Base-by-base conservation (phyloP, 2,888 invertebrate genomes). In the Pristionchus mayeri region DNA sequence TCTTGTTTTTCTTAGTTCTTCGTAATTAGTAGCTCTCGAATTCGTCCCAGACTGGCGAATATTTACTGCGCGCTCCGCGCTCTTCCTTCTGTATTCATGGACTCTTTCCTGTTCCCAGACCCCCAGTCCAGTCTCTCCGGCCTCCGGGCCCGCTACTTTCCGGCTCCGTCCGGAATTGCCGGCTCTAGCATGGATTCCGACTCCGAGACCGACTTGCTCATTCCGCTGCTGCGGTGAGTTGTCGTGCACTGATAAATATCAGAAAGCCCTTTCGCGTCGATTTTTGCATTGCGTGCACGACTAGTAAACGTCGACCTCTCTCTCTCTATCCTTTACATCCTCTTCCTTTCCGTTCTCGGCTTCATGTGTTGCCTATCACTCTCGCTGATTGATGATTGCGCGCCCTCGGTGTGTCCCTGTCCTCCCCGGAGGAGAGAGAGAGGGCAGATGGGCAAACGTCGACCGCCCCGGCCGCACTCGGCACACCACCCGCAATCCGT, bases 381-480 rank as follows among this genome's bases (percentile, higher is more conserved):
- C 80, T 57, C 57, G 24, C 76, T 78, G 71, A 71, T 71, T 71
- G 71, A 71, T 71, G 71, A 71, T 71, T 40, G n/a, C 40, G 71
- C 71, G 71, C 71, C 71, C 71, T 71, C n/a, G n/a, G 67, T 67
- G 71, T 71, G 71, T 44, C 71, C 71, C 40, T 2, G 24, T 6
- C 18, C 44, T n/a, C 71, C 71, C 24, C 4, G 24, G 71, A 40
- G 71, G 40, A 40, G 18, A 9, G 34, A 34, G 7, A 3, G 27
- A 2, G 63, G n/a, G 11, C 13, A 1, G 9, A 6, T 27, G 18
- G 63, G 18, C 34, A 63, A 34, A 34, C 34, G 71, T 71, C 71
- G 71, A n/a, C 71, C 71, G 37, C 18, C 34, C 37, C 3, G 27
- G 13, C 18, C 37, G 16, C 67, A 37, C 63, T 16, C 37, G 18